A percentile compares a stretch with the other conserved stretches of the same genome.
These are phyloP conservation scores for Psix sp. DNA, from an alignment of 1,140 invertebrate species.

Conservation along the genomic window DNA sequence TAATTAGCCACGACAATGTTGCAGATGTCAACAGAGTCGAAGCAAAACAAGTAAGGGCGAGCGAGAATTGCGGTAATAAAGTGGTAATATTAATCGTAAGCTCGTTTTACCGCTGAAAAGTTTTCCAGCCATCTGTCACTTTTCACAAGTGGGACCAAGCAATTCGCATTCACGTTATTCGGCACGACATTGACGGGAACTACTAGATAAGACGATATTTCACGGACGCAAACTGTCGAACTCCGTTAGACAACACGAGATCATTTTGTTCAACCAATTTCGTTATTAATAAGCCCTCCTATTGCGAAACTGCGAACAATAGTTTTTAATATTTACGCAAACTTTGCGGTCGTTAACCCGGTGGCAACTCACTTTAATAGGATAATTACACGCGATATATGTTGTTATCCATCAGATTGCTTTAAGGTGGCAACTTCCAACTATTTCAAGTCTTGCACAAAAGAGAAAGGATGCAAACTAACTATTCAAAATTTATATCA, in stretches of 20 bases:
- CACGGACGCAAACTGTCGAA: slow-evolving; percentile 14
- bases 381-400: slow-evolving; percentile 57
- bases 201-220: slow-evolving; percentile 30
- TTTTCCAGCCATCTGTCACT: slow-evolving; percentile 55
- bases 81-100: slow-evolving; percentile 61
- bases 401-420: slow-evolving; percentile 34
- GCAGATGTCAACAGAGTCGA: slow-evolving; percentile 28
- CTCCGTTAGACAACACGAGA: background rate
- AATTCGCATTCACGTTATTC: slow-evolving; percentile 42
- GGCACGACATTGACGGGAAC: slow-evolving; percentile 18
- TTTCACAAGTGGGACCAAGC: slow-evolving; percentile 14
- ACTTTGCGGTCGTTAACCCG: too few relatives aligned
- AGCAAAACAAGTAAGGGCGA: slow-evolving; percentile 8
- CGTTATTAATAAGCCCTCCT: too few relatives aligned
- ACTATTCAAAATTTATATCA: slow-evolving; percentile 25
- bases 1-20: slow-evolving; percentile 12
- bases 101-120: slow-evolving; percentile 52
- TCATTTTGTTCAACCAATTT: slow-evolving; percentile 13
- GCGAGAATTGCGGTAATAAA: slow-evolving; percentile 53
- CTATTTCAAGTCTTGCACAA: slow-evolving; percentile 6
- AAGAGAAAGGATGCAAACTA: slow-evolving; percentile 17
- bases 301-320: too few relatives aligned
- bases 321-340: too few relatives aligned
- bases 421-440: slow-evolving; percentile 9
- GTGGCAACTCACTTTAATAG: slow-evolving; percentile 38